Evolutionary conservation across 2,797 vertebrate genomes (phyloP).

Genomic region (Adelosebastes latens): DNA sequence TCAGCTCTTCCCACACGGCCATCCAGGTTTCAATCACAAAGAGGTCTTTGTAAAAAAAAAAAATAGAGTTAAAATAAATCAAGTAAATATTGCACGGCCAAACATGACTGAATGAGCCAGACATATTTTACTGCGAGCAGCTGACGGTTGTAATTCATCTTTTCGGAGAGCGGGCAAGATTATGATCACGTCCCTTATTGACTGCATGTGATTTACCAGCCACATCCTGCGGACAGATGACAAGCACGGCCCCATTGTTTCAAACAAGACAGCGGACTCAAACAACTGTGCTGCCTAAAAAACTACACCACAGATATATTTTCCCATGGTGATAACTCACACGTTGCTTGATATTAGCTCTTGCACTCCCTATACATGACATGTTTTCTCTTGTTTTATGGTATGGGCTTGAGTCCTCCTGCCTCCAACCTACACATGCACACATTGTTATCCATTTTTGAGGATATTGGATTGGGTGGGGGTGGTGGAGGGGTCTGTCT

Average conservation of each 20-base stretch:
- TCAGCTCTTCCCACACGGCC: slow-evolving; percentile 29
- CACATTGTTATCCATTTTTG: background rate
- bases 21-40: slow-evolving; percentile 40
- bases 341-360: slow-evolving; percentile 14
- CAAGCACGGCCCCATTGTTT: slow-evolving; percentile 42
- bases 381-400: background rate
- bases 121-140: slow-evolving; percentile 41
- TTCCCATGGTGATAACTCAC: slow-evolving; percentile 24
- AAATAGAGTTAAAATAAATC: slow-evolving; percentile 28
- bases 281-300: slow-evolving; percentile 3
- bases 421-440: background rate
- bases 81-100: slow-evolving; percentile 29
- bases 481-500: background rate
- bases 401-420: background rate
- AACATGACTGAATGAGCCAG: slow-evolving; percentile 34
- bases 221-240: slow-evolving; percentile 49
- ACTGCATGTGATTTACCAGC: slow-evolving; percentile 46
- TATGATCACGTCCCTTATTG: slow-evolving; percentile 38
- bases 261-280: slow-evolving; percentile 23
- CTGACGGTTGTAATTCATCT: slow-evolving; percentile 44
- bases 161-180: slow-evolving; percentile 15
- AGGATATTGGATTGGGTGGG: slow-evolving; percentile 16
- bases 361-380: background rate
- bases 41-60: slow-evolving; percentile 22
- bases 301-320: slow-evolving; percentile 1